phyloP scores from a whole-genome alignment of 2,888 invertebrate genomes.

The Eilema sororculum region DNA sequence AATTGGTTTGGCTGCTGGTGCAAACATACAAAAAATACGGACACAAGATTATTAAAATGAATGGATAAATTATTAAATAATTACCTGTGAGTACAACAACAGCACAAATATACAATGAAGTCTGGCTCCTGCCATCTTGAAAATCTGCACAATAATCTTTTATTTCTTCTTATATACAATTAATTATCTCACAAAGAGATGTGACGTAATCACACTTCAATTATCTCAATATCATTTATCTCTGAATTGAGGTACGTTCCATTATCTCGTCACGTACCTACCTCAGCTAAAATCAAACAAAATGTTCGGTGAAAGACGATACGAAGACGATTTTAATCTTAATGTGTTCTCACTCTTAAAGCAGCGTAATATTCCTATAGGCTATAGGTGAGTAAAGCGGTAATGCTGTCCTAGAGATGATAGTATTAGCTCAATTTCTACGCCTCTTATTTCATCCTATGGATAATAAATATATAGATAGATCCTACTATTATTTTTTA shows the following conservation, averaged over 20 bases:
- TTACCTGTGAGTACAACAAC: constrained; percentile 60
- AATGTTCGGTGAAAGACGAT: constrained; percentile 50
- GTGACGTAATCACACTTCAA: constrained; percentile 56
- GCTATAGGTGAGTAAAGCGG: background rate
- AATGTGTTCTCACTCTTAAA: constrained; percentile 10
- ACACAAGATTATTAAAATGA: constrained; percentile 19
- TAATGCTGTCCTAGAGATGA: background rate
- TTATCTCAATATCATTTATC: constrained; percentile 61
- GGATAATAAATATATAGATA: background rate
- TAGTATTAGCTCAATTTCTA: background rate
- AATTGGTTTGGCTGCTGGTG: too few relatives aligned
- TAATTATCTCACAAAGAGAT: constrained; percentile 61
- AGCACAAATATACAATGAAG: constrained; percentile 58
- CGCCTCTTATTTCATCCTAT: background rate
- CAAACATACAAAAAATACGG: background rate
- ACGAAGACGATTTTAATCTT: constrained; percentile 35
- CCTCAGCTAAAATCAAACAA: constrained; percentile 39
- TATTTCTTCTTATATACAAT: constrained; percentile 64
- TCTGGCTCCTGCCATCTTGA: constrained; percentile 67
- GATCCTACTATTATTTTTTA: background rate
- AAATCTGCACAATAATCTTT: constrained; percentile 61
- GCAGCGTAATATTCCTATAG: too few relatives aligned
- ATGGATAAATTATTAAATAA: constrained; percentile 18
- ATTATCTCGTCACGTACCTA: constrained; percentile 57
- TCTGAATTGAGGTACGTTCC: constrained; percentile 37